Base-by-base conservation (phyloP, 2,113 vertebrate genomes). In the Ardeotis arabs region DNA sequence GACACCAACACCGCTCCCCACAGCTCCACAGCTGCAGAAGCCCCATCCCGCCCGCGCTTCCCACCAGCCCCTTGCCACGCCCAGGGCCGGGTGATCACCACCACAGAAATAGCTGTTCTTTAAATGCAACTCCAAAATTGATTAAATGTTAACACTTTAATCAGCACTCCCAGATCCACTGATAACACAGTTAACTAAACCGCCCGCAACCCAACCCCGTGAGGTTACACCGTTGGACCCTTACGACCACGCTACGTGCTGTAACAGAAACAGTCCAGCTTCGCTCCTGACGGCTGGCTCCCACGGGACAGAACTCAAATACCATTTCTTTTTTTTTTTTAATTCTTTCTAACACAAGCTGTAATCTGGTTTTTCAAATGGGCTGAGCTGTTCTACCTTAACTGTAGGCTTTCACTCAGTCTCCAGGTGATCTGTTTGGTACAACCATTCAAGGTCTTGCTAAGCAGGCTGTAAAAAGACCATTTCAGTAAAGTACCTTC, bases 231-330 rank as follows among this genome's bases (percentile, higher is more conserved):
- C 8, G 2, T 0, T 10, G 58, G 49, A 39, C 45, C 28, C 53
- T 27, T 27, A 15, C 9, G 28, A 44, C 14, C 39, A 4, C 1
- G 2, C n/a, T 64, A 11, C 33, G 2, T 11, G 1, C 41, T 35
- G 3, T 5, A 24, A 13, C 59, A 93, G 35, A 60, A 82, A 55
- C 56, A 66, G 69, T 4, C 7, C 37, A 27, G 68, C 25, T 58
- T 60, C 9, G 3, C 39, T 59, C 35, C 7, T 35, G 55, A 33
- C 24, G 70, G 45, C 41, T 41, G 33, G 39, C 55, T 67, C 64
- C 29, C 69, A 25, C 1, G 33, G 21, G 21, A 21, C 15, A 29
- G 7, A 64, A 20, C 39, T 72, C 49, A 60, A 68, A 45, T 7
- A 35, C 44, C 20, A 35, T 66, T 27, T 31, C 31, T 25, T 47